These are phyloP conservation scores for Drosophila quinaria DNA, from an alignment of 2,888 invertebrate genomes.

Conservation along the genomic window DNA sequence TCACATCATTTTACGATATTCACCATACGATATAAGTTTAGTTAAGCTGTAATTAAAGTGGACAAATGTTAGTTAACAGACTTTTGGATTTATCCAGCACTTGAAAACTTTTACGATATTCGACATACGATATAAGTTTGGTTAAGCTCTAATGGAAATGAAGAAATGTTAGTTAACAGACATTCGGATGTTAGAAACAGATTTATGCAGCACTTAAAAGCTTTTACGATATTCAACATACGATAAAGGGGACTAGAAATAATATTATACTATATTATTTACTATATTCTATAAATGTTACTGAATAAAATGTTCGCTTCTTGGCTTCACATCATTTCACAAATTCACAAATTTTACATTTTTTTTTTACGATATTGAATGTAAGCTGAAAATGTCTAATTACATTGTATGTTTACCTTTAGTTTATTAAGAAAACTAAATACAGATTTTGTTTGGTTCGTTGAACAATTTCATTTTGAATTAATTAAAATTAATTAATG, in stretches of 20 bases:
- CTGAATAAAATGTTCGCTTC: too few relatives aligned
- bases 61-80: too few relatives aligned
- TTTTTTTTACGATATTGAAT: neutral
- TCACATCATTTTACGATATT: slow-evolving; percentile 70
- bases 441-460: neutral
- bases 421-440: neutral
- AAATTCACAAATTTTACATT: neutral
- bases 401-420: neutral
- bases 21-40: slow-evolving; percentile 18
- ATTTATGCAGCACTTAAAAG: too few relatives aligned
- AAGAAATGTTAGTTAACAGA: too few relatives aligned
- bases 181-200: neutral
- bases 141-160: too few relatives aligned
- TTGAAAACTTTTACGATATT: neutral
- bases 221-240: neutral
- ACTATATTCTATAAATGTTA: too few relatives aligned
- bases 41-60: too few relatives aligned
- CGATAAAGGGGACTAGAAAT: neutral
- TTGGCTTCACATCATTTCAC: neutral
- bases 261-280: too few relatives aligned
- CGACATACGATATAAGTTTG: neutral
- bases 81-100: too few relatives aligned
- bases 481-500: slow-evolving; percentile 19
- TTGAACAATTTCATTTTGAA: slow-evolving; percentile 4
- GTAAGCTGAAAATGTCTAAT: neutral